Evolutionary conservation across 2,797 vertebrate genomes (phyloP).

Genomic region (Muscicapa striata): DNA sequence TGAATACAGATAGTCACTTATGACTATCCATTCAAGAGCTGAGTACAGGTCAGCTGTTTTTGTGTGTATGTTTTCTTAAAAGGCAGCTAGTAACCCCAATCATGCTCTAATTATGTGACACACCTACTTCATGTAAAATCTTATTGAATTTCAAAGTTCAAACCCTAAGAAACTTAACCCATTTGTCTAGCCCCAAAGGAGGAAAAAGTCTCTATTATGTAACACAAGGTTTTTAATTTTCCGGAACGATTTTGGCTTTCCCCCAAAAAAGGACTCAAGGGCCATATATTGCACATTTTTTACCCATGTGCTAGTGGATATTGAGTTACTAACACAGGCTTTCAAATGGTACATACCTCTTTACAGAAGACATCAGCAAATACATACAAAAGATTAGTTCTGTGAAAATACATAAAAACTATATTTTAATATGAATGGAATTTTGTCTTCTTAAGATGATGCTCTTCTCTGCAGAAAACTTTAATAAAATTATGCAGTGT

Average conservation of each 20-base stretch:
- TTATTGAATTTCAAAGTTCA: background rate
- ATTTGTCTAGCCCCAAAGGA: background rate
- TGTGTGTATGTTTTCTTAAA: background rate
- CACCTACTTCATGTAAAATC: background rate
- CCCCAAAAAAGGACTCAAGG: background rate
- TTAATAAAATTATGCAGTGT: background rate
- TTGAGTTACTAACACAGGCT: background rate
- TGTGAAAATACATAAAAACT: background rate
- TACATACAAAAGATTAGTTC: background rate
- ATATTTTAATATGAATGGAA: background rate
- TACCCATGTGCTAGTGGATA: background rate
- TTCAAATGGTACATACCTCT: background rate
- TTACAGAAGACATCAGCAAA: background rate
- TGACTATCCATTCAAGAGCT: background rate
- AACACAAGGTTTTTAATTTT: background rate
- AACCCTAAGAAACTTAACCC: background rate
- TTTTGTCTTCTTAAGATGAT: background rate
- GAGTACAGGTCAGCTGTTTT: background rate
- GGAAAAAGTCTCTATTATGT: background rate
- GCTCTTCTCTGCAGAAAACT: background rate
- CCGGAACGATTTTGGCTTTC: background rate
- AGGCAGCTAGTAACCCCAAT: background rate
- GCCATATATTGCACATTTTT: background rate
- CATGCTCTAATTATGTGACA: background rate
- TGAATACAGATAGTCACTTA: background rate